Evolutionary conservation across 2,888 invertebrate genomes (phyloP), one percentile per base, ranked within the genome.

Genomic region (Drosophila mettleri): DNA sequence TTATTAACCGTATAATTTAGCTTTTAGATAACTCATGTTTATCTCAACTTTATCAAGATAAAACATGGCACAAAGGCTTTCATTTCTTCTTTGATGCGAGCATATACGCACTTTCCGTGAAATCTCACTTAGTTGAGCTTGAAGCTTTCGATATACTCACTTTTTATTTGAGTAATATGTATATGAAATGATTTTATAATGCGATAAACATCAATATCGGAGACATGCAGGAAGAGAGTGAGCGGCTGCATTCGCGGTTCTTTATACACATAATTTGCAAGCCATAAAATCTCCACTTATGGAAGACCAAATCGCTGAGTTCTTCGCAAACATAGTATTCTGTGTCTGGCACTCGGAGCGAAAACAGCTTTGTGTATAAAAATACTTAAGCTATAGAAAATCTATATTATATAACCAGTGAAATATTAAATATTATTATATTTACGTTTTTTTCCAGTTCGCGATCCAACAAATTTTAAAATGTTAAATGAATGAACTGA

Each of bases 161-260:
- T 12, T 29, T 27, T 61, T 38, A 64, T 61, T 48, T 34, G 45
- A 20, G 18, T 14, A 41, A 54, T 41, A 22, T 39, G 38, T 53
- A 9, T 22, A 33, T 43, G 33, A 22, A 38, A 49, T 22, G 20
- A 41, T 31, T 38, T 58, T 51, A 39, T 54, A 16, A 16, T 41
- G 2, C 14, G 31, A 33, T 33, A 54, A 33, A 16, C 41, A 2
- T 24, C 12, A 24, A 41, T 54, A 54, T 41, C 33, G 22, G 16
- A 45, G 22, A 55, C 16, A 10, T 16, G 1, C 12, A 20, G n/a
- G 6, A 45, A 27, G 27, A 20, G 8, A 8, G 2, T 22, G n/a
- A 2, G 3, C 18, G 27, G 9, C 20, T 7, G 6, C 7, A 12
- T 29, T 0, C 22, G 9, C 24, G 29, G 39, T 8, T 41, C 16